phyloP scores from a whole-genome alignment of 2,113 vertebrate species.

The cattle (Bos taurus) region DNA sequence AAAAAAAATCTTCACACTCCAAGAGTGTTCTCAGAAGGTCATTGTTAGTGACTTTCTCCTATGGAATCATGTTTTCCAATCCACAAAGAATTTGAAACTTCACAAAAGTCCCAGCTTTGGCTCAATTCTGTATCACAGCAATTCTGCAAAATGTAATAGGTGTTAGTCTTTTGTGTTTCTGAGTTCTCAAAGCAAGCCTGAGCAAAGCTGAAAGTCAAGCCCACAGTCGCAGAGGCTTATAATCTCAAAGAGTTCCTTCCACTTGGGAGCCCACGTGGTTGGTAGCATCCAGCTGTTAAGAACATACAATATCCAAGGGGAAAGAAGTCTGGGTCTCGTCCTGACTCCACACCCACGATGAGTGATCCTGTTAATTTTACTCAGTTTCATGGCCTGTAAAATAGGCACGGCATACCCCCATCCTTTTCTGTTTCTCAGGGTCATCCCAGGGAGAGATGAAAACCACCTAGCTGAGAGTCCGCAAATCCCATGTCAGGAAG shows the following conservation, averaged over 20 bases:
- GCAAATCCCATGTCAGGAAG: background rate
- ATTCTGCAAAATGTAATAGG: background rate
- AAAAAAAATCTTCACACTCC: background rate
- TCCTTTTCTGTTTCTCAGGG: background rate
- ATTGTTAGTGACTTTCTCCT: slow-evolving; percentile 60
- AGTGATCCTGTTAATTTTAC: background rate
- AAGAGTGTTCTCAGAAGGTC: background rate
- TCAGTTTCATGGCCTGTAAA: background rate
- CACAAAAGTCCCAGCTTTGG: background rate
- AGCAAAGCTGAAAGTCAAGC: background rate
- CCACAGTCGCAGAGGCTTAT: background rate
- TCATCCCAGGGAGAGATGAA: background rate
- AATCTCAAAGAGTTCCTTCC: background rate
- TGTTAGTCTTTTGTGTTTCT: background rate
- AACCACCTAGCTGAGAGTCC: background rate
- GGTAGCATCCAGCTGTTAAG: background rate
- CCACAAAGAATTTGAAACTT: slow-evolving; percentile 35
- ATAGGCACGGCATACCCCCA: background rate
- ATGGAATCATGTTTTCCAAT: slow-evolving; percentile 48
- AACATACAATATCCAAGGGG: background rate
- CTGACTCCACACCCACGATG: background rate
- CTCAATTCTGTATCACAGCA: slow-evolving; percentile 13
- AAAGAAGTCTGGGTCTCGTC: background rate
- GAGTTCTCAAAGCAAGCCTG: background rate
- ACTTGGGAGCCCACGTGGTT: background rate